These are phyloP conservation scores for Latheticus oryzae DNA, from an alignment of 2,888 invertebrate genomes.

Conservation along the genomic window DNA sequence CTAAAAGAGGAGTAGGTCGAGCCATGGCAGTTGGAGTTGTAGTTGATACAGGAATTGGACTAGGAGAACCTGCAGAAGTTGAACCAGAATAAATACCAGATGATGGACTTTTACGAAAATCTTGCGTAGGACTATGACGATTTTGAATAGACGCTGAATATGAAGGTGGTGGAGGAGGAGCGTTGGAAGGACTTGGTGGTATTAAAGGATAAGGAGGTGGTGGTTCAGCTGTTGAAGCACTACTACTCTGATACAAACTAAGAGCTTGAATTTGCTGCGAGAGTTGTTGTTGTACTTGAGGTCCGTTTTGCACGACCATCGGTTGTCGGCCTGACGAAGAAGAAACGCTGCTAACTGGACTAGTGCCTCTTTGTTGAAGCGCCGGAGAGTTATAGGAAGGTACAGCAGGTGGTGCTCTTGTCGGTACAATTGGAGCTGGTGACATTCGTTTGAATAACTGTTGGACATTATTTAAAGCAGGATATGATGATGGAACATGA, in stretches of 20 bases:
- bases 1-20: constrained; percentile 83
- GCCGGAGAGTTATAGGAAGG: constrained; percentile 63
- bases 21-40: constrained; percentile 75
- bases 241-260: constrained; percentile 77
- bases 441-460: constrained; percentile 83
- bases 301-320: constrained; percentile 85
- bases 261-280: constrained; percentile 90
- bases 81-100: constrained; percentile 88
- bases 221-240: constrained; percentile 72
- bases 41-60: constrained; percentile 78
- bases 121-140: constrained; percentile 87
- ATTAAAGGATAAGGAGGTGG: constrained; percentile 72
- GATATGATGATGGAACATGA: constrained; percentile 67
- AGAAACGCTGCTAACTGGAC: constrained; percentile 72
- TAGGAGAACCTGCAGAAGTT: constrained; percentile 84
- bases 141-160: constrained; percentile 89
- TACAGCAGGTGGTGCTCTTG: constrained; percentile 75
- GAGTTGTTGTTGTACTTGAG: constrained; percentile 85
- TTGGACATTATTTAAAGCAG: constrained; percentile 72
- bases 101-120: constrained; percentile 83
- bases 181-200: constrained; percentile 68
- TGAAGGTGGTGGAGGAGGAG: constrained; percentile 83
- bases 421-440: constrained; percentile 77
- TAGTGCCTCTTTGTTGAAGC: constrained; percentile 67
- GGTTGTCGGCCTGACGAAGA: constrained; percentile 71